These are phyloP conservation scores for Stercorarius parasiticus DNA, from an alignment of 2,113 vertebrate genomes.

Conservation along the genomic window DNA sequence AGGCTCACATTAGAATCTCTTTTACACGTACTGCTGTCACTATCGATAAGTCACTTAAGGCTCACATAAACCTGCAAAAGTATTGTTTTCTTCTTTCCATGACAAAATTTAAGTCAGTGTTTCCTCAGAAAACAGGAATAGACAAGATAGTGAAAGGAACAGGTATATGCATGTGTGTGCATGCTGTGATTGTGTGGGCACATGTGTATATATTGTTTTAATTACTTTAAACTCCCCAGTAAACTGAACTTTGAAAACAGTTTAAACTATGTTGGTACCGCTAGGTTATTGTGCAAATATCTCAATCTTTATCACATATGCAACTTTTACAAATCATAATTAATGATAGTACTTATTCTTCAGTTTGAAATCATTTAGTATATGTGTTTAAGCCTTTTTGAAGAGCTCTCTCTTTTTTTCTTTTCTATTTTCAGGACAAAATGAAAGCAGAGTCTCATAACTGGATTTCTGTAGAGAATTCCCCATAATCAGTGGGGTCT, in stretches of 20 bases:
- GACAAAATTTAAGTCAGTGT: background rate
- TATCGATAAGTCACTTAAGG: background rate
- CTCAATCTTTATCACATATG: background rate
- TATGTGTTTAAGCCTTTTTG: background rate
- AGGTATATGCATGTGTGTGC: fast-evolving
- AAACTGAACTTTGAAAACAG: background rate
- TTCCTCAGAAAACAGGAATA: background rate
- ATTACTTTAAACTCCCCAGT: background rate
- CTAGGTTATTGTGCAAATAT: background rate
- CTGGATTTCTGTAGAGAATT: background rate
- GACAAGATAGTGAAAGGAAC: background rate
- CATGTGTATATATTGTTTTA: fast-evolving
- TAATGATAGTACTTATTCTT: background rate
- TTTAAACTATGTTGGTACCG: fast-evolving
- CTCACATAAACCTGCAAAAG: background rate
- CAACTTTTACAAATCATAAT: background rate
- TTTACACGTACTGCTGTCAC: background rate
- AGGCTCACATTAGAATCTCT: background rate
- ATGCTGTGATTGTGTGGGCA: background rate
- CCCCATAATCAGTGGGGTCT: too few species aligned
- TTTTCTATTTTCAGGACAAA: background rate
- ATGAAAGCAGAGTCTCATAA: fast-evolving
- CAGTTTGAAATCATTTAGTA: background rate
- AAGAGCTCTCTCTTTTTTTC: fast-evolving
- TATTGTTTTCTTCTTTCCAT: background rate